phyloP scores from a whole-genome alignment of 2,113 vertebrate genomes.

The Corydoras maculifer region DNA sequence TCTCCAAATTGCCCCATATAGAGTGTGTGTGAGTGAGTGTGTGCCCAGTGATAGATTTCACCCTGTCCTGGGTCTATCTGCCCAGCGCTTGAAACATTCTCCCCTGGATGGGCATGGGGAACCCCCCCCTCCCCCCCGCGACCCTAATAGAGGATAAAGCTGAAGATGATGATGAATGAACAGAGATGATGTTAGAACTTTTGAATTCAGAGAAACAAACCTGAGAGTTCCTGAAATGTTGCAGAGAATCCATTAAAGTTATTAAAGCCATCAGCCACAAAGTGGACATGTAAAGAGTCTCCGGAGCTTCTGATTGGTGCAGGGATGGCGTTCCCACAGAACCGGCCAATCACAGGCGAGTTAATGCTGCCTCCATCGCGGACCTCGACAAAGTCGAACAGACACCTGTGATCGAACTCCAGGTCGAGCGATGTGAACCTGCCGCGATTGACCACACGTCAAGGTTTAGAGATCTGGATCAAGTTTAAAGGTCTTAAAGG shows the following conservation, averaged over 20 bases:
- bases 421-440: conserved; percentile 81
- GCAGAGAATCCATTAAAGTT: conserved; percentile 86
- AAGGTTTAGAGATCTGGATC: too few relatives aligned
- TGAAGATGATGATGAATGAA: too few relatives aligned
- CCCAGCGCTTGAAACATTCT: too few relatives aligned
- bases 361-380: conserved; percentile 73
- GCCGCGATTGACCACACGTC: conserved; percentile 17
- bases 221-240: conserved; percentile 80
- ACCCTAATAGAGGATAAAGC: too few relatives aligned
- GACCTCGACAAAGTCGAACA: conserved; percentile 82
- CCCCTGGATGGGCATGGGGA: too few relatives aligned
- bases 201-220: conserved; percentile 42
- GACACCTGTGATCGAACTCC: conserved; percentile 84
- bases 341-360: conserved; percentile 75
- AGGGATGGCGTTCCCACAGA: conserved; percentile 79
- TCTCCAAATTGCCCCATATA: too few relatives aligned
- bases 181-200: too few relatives aligned
- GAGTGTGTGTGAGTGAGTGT: too few relatives aligned
- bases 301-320: conserved; percentile 70
- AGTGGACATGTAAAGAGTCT: conserved; percentile 72
- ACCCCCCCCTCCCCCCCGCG: too few relatives aligned
- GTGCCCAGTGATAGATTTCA: too few relatives aligned
- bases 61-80: too few relatives aligned
- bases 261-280: conserved; percentile 83
- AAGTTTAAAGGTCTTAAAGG: too few relatives aligned